These are phyloP conservation scores for Ophion slaviceki DNA, from an alignment of 2,888 invertebrate genomes.

Conservation along the genomic window DNA sequence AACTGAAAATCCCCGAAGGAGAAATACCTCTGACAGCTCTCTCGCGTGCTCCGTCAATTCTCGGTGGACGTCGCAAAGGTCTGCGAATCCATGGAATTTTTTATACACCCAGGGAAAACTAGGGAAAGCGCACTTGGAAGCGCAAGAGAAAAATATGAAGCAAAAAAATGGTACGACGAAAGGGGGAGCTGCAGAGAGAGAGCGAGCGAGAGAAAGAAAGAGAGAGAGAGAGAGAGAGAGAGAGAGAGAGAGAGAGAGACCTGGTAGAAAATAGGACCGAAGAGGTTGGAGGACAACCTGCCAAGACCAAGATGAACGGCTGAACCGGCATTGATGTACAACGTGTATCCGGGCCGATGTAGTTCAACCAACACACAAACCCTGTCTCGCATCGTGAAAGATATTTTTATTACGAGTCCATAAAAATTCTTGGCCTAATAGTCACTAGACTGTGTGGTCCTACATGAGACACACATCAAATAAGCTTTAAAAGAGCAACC, in stretches of 20 bases:
- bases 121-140: constrained; percentile 27
- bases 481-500: constrained; percentile 23
- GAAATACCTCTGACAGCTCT: constrained; percentile 47
- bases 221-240: too few relatives aligned
- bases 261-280: background rate
- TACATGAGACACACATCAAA: constrained; percentile 17
- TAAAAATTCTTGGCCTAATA: constrained; percentile 81
- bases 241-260: background rate
- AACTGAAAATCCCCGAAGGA: constrained; percentile 39
- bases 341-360: constrained; percentile 35
- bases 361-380: constrained; percentile 10
- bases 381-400: constrained; percentile 53
- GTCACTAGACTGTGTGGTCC: constrained; percentile 61
- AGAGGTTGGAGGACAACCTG: constrained; percentile 35
- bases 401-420: constrained; percentile 79
- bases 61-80: constrained; percentile 37
- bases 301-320: constrained; percentile 47
- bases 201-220: too few relatives aligned
- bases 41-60: constrained; percentile 35
- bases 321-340: constrained; percentile 54
- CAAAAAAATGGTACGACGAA: constrained; percentile 17
- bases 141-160: constrained; percentile 29
- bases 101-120: constrained; percentile 44
- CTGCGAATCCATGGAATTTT: constrained; percentile 64
- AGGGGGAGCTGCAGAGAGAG: background rate